Percentiles rank a stretch among this genome's conserved stretches.
phyloP scores from a whole-genome alignment of 2,888 invertebrate species.

The Cataglyphis rosenhaueri region DNA sequence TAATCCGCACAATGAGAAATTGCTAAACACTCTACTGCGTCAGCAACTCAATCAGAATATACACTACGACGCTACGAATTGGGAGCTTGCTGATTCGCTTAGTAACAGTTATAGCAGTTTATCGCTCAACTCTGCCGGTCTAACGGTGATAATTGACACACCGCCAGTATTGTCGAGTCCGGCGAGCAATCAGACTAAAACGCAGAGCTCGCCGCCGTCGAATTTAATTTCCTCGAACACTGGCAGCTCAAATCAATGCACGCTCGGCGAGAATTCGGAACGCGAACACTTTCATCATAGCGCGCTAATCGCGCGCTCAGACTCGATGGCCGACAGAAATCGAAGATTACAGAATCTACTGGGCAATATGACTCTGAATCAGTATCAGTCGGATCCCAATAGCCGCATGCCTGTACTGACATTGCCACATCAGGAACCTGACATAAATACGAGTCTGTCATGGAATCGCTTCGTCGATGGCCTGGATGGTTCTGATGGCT shows the following conservation, averaged over 20 bases:
- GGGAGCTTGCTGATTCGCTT: slow-evolving; percentile 84
- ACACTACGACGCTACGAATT: slow-evolving; percentile 75
- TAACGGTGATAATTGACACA: slow-evolving; percentile 84
- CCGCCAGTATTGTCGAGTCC: slow-evolving; percentile 82
- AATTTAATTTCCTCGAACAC: slow-evolving; percentile 81
- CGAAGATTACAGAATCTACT: slow-evolving; percentile 80
- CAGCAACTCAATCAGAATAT: slow-evolving; percentile 79
- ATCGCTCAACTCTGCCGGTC: slow-evolving; percentile 85
- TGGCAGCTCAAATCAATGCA: slow-evolving; percentile 86
- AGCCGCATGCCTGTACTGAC: slow-evolving; percentile 80
- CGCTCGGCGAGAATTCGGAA: slow-evolving; percentile 82
- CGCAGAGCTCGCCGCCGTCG: slow-evolving; percentile 77
- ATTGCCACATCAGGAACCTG: slow-evolving; percentile 87
- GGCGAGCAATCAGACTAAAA: slow-evolving; percentile 77
- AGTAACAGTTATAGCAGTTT: slow-evolving; percentile 86
- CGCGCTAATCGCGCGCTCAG: slow-evolving; percentile 75
- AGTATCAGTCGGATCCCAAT: slow-evolving; percentile 73
- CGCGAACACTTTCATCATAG: slow-evolving; percentile 79
- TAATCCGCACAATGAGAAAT: slow-evolving; percentile 77
- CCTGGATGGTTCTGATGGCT: slow-evolving; percentile 86
- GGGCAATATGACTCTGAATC: slow-evolving; percentile 75
- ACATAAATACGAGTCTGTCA: slow-evolving; percentile 87
- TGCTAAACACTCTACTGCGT: slow-evolving; percentile 81
- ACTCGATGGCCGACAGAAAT: slow-evolving; percentile 81
- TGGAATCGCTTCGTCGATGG: slow-evolving; percentile 88